Evolutionary conservation across 2,113 vertebrate species (phyloP).

Genomic region (Gobio gobio): DNA sequence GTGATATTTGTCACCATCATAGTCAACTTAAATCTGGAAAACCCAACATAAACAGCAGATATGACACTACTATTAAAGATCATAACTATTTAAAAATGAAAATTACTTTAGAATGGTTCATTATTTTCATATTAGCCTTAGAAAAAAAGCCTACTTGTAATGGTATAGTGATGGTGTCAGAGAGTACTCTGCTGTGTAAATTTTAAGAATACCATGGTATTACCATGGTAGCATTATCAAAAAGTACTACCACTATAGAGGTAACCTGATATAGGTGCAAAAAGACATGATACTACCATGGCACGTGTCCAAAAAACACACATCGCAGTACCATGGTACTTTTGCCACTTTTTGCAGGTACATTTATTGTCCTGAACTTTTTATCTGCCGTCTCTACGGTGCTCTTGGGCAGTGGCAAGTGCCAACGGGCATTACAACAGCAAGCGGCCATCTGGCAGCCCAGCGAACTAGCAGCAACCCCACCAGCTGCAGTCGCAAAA

Average conservation of each 20-base stretch:
- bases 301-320: neutral
- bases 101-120: neutral
- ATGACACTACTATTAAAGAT: neutral
- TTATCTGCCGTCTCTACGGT: constrained; percentile 60
- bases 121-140: neutral
- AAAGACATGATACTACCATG: neutral
- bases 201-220: constrained; percentile 4
- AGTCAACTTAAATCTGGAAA: neutral
- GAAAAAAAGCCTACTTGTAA: neutral
- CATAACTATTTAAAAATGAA: neutral
- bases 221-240: neutral
- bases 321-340: neutral
- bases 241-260: neutral
- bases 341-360: constrained; percentile 1
- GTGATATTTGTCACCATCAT: no score
- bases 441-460: constrained; percentile 83
- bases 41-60: neutral
- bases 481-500: constrained; percentile 85
- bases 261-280: neutral
- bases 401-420: constrained; percentile 71
- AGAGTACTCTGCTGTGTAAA: neutral
- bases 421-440: constrained; percentile 82
- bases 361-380: constrained; percentile 35
- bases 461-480: constrained; percentile 77
- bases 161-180: neutral